Evolutionary conservation across 2,113 vertebrate genomes (phyloP).

Genomic region (Leucopsar rothschildi): DNA sequence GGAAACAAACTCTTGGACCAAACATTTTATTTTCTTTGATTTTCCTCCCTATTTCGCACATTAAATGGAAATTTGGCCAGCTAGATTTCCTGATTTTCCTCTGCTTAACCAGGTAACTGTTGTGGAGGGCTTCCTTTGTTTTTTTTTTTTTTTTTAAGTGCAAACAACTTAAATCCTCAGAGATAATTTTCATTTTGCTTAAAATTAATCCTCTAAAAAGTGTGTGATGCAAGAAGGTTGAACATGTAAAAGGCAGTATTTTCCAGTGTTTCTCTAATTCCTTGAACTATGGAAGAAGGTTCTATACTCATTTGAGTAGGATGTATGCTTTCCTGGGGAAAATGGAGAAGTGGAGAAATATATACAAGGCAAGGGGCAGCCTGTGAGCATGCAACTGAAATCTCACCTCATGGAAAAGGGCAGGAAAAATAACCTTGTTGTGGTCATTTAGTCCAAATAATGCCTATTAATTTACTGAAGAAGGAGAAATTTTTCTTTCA

Average conservation of each 20-base stretch:
- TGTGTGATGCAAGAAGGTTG: background rate
- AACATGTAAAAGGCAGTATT: background rate
- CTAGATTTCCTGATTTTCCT: background rate
- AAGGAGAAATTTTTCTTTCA: background rate
- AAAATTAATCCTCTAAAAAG: background rate
- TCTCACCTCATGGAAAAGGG: background rate
- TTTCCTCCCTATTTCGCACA: accelerated
- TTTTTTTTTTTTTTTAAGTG: background rate
- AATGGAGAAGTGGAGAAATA: background rate
- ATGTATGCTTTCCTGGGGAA: background rate
- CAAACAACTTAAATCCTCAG: background rate
- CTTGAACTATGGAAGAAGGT: background rate
- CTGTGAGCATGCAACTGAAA: background rate
- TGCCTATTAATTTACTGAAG: background rate
- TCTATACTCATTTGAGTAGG: background rate
- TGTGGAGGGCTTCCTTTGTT: background rate
- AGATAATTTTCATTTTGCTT: background rate
- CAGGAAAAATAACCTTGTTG: background rate
- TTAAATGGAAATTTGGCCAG: background rate
- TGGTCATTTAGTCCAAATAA: background rate
- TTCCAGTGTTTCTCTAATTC: background rate
- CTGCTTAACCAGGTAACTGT: background rate
- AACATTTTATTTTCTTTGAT: background rate
- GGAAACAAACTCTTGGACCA: background rate
- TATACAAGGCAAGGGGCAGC: background rate